Percentiles rank a stretch among this genome's conserved stretches.
phyloP scores from a whole-genome alignment of 2,888 invertebrate genomes.

The Euzophera pinguis region DNA sequence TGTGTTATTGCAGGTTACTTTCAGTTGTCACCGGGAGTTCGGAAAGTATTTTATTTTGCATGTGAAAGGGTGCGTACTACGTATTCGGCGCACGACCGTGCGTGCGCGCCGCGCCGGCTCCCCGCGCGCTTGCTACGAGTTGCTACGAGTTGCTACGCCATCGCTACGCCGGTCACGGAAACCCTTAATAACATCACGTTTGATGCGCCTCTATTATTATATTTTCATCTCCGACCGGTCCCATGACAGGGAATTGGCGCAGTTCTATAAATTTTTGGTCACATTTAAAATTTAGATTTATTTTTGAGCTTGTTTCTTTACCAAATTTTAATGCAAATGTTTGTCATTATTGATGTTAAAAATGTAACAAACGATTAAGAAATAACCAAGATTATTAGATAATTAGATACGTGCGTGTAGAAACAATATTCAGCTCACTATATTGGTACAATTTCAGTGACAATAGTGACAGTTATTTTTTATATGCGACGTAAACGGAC shows the following conservation, averaged over 20 bases:
- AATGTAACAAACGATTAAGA: no score
- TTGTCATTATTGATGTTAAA: no score
- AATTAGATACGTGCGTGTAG: no score
- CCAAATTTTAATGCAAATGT: not conserved
- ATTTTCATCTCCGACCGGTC: constrained; percentile 74
- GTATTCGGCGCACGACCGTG: constrained; percentile 66
- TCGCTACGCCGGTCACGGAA: constrained; percentile 69
- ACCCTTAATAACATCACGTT: constrained; percentile 79
- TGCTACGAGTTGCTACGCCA: constrained; percentile 24
- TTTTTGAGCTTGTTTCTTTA: constrained; percentile 13
- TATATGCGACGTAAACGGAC: constrained; percentile 30
- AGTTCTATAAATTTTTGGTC: constrained; percentile 46
- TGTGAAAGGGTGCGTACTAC: constrained; percentile 62
- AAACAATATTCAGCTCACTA: no score
- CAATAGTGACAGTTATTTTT: constrained; percentile 34
- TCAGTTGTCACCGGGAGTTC: constrained; percentile 46
- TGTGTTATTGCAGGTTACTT: constrained; percentile 43
- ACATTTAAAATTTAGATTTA: constrained; percentile 34
- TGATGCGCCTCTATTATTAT: constrained; percentile 80
- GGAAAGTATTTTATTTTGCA: constrained; percentile 63
- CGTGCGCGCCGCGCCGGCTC: constrained; percentile 47
- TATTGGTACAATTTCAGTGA: constrained; percentile 7
- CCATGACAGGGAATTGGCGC: constrained; percentile 62
- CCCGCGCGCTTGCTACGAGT: no score
- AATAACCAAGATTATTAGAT: no score